Evolutionary conservation across 2,797 vertebrate species (phyloP), one percentile per base, ranked within the genome.

Genomic region (Pterois miles): DNA sequence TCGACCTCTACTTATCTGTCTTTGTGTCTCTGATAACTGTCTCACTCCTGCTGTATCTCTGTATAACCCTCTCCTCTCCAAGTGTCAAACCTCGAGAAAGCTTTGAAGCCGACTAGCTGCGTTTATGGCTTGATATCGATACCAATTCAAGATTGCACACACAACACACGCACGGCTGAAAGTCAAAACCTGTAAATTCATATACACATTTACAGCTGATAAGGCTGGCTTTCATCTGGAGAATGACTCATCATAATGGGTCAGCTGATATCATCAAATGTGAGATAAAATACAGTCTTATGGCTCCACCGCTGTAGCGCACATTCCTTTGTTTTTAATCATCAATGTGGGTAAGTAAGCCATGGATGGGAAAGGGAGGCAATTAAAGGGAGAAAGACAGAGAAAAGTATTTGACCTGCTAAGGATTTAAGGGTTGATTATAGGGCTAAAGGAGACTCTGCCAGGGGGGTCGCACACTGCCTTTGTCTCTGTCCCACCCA

Each of bases 1-100:
- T 90, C 86, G 69, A 91, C 86, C 89, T 92, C 88, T 74, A 82
- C 86, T 91, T 86, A 80, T 77, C 83, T 40, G 76, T 36, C 80
- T 85, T 81, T 72, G 67, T 70, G 63, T 86, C 80, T 78, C 78
- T 74, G 73, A 84, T 83, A 81, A 68, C 78, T 80, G 84, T 62
- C 70, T 53, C 65, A 8, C 38, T 65, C 53, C n/a, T 34, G 57
- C 76, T 36, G 5, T 34, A 70, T 78, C 73, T 78, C 79, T n/a
- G 8, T 68, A 79, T 71, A 77, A 56, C 50, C 65, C 70, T 81
- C 63, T 79, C 48, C 29, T 68, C 52, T 71, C 29, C 22, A 20
- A 66, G 57, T 59, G 83, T 78, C 82, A 75, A 74, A 85, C 62
- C 69, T n/a, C 25, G n/a, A 76, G 70, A 78, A 83, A 75, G 89